These are phyloP conservation scores for Hololepta plana DNA, from an alignment of 2,888 invertebrate genomes.

Conservation along the genomic window DNA sequence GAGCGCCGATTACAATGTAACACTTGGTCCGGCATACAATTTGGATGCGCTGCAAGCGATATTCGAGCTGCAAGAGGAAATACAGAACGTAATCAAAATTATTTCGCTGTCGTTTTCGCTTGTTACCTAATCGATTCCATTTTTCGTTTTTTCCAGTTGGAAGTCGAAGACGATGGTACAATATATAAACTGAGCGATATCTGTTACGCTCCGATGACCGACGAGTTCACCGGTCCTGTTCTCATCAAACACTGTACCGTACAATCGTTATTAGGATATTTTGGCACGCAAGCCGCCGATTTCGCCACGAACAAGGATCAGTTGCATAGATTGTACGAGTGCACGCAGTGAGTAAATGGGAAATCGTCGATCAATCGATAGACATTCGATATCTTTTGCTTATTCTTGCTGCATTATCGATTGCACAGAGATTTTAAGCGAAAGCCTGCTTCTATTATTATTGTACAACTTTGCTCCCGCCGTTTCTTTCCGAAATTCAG, in stretches of 20 bases:
- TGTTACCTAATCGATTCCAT: too few species aligned
- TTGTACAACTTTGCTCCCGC: too few species aligned
- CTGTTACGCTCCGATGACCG: constrained; percentile 69
- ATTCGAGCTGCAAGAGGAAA: constrained; percentile 45
- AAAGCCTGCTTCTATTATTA: too few species aligned
- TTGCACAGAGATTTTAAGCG: too few species aligned
- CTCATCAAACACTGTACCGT: constrained; percentile 51
- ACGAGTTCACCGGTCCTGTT: constrained; percentile 37
- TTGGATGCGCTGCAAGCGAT: constrained; percentile 55
- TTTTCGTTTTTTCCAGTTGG: constrained; percentile 27
- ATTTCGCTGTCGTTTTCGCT: too few species aligned
- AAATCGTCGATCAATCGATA: too few species aligned
- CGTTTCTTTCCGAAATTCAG: too few species aligned
- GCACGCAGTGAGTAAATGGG: constrained; percentile 26
- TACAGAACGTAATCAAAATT: constrained; percentile 32
- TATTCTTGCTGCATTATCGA: too few species aligned
- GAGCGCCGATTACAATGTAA: constrained; percentile 21
- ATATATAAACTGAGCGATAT: constrained; percentile 44
- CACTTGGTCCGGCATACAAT: constrained; percentile 69
- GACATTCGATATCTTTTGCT: not conserved
- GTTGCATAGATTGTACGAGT: constrained; percentile 31
- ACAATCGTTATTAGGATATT: constrained; percentile 68
- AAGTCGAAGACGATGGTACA: constrained; percentile 30
- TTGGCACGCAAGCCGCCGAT: constrained; percentile 36
- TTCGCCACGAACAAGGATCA: constrained; percentile 27